Base-by-base conservation (phyloP, 2,113 vertebrate species). In the Catharus bicknelli region DNA sequence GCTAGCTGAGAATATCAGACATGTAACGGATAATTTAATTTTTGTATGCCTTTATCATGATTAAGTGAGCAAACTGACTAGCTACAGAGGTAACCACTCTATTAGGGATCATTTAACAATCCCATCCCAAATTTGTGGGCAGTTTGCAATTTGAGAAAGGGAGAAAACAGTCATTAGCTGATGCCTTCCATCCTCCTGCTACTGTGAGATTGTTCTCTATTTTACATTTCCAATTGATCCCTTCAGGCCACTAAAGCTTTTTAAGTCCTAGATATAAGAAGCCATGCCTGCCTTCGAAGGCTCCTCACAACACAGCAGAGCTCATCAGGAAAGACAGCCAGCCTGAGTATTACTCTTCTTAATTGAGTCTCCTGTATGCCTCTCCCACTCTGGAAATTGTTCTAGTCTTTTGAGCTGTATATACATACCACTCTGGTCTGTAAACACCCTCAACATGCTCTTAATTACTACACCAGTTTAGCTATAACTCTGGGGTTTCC, bases 161-260 rank as follows among this genome's bases (percentile, higher is more conserved):
- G 43, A 87, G 58, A 57, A 81, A 90, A 72, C 27, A 45, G 20
- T 40, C 36, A 86, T 82, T 69, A 79, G 62, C 53, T 48, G 50
- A 68, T 64, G 42, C 13, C 3, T 81, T 82, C 57, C 47, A 69
- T 22, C 34, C 70, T 58, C 62, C 42, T 69, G 58, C 36, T 45
- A 16, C 38, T 29, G 81, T 77, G 59, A 81, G 54, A 89, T 54
- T 68, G 13, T 66, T 89, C 83, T 57, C 66, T 67, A 3, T 30
- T 76, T 77, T 55, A 84, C 16, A 2, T 84, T 92, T 83, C 63
- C 62, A 79, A 64, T 7, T 66, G 73, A 92, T 92, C 70, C 81
- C 83, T 87, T 42, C 89, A 89, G 73, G 85, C 58, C 81, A 85
- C 74, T 82, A 76, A 79, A 87, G 62, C 42, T 87, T 90, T 96